phyloP scores from a whole-genome alignment of 64 coral and sea anemone species.

The Hydrozoanthus tunicans region DNA sequence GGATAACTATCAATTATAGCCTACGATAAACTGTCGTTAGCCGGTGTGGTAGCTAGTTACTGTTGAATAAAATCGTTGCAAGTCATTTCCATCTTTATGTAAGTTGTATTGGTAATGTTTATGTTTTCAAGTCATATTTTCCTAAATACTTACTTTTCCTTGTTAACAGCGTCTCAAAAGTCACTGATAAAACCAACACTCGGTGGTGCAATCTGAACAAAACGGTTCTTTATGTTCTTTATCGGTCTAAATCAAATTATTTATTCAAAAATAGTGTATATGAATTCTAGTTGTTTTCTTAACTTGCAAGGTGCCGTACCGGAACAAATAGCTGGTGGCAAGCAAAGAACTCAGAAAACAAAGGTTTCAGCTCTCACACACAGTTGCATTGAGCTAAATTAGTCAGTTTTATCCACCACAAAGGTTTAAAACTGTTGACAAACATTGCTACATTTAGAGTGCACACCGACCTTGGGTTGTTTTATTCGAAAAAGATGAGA shows the following conservation, averaged over 20 bases:
- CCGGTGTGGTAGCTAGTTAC: neutral
- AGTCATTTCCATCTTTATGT: neutral
- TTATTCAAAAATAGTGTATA: constrained; percentile 29
- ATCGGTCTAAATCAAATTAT: constrained; percentile 3
- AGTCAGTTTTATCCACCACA: neutral
- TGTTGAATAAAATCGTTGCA: neutral
- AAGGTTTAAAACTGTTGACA: neutral
- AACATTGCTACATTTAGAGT: neutral
- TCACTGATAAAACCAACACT: too few species aligned
- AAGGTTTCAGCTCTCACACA: constrained; percentile 8
- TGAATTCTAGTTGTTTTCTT: constrained; percentile 49
- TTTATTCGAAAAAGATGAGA: neutral
- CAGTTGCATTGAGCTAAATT: neutral
- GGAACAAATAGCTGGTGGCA: constrained; percentile 25
- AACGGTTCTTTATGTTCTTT: neutral
- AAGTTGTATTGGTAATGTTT: neutral
- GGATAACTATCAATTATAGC: neutral
- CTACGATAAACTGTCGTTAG: neutral
- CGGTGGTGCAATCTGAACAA: too few species aligned
- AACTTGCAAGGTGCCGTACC: constrained; percentile 5
- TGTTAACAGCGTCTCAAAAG: neutral
- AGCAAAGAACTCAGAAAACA: neutral
- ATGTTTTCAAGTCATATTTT: too few species aligned
- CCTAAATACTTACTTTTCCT: constrained; percentile 14
- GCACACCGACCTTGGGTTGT: neutral